Conservation (phyloP, 2,797 vertebrate species). For the Cichlasoma orientale region DNA sequence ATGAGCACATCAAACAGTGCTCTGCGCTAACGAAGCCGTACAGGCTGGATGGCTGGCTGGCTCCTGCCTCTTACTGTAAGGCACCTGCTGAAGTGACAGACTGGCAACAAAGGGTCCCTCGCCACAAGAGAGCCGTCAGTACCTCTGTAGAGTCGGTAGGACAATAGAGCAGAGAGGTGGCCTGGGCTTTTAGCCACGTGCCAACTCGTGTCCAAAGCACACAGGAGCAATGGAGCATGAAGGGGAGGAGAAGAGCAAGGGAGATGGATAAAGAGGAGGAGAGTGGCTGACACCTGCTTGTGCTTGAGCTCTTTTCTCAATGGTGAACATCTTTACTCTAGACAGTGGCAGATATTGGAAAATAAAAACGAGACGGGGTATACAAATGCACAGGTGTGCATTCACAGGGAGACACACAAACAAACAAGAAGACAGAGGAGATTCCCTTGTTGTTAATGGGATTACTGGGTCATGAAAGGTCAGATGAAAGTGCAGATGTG, state of each 20-base stretch:
- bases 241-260: conserved; percentile 31
- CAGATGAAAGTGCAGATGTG: conserved; percentile 34
- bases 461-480: conserved; percentile 38
- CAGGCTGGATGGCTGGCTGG: conserved; percentile 53
- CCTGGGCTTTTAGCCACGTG: conserved; percentile 75
- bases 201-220: conserved; percentile 72
- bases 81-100: conserved; percentile 84
- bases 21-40: conserved; percentile 70
- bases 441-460: conserved; percentile 35
- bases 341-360: conserved; percentile 10
- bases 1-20: conserved; percentile 79
- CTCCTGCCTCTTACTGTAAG: conserved; percentile 75
- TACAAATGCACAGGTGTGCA: conserved; percentile 61
- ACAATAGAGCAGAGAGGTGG: conserved; percentile 78
- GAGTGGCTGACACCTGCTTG: conserved; percentile 80
- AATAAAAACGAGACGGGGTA: conserved; percentile 29
- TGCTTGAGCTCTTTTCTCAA: conserved; percentile 76
- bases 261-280: conserved; percentile 19
- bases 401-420: not conserved
- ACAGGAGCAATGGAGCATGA: conserved; percentile 48
- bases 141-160: conserved; percentile 62
- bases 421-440: conserved; percentile 38
- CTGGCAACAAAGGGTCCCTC: conserved; percentile 72
- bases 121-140: conserved; percentile 66
- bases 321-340: conserved; percentile 55